Percentiles rank a stretch among this genome's conserved stretches.
Evolutionary conservation across 1,140 invertebrate species (phyloP).

Genomic region (Bilobella aurantiaca): DNA sequence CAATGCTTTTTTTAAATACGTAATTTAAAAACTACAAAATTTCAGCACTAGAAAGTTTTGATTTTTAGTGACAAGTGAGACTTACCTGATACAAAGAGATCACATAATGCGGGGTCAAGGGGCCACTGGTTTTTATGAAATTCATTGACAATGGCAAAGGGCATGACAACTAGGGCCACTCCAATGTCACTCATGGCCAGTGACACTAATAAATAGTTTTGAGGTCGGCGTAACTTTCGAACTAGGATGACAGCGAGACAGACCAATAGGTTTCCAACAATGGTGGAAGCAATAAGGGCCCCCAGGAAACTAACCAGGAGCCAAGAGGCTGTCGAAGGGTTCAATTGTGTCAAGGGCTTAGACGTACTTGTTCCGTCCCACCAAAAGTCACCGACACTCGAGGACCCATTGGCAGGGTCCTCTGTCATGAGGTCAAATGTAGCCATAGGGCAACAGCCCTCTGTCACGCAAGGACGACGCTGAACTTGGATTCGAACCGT

Average conservation of each 20-base stretch:
- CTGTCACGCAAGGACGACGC: no score
- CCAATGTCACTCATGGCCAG: slow-evolving; percentile 64
- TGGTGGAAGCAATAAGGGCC: slow-evolving; percentile 64
- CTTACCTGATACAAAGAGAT: slow-evolving; percentile 34
- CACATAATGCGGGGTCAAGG: slow-evolving; percentile 28
- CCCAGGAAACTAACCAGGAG: slow-evolving; percentile 55
- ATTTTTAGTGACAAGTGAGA: background rate
- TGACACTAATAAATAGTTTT: slow-evolving; percentile 77
- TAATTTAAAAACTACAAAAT: no score
- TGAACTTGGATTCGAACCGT: background rate
- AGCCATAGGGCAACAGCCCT: background rate
- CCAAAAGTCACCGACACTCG: background rate
- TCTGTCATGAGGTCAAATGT: background rate
- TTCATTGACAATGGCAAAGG: slow-evolving; percentile 50
- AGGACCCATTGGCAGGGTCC: slow-evolving; percentile 1
- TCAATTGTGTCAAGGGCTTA: no score
- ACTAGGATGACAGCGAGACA: slow-evolving; percentile 70
- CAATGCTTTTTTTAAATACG: background rate
- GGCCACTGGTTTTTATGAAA: slow-evolving; percentile 31
- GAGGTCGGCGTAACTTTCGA: slow-evolving; percentile 52
- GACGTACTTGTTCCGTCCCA: background rate
- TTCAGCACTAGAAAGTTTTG: background rate
- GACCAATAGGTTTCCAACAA: slow-evolving; percentile 71
- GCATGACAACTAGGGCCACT: slow-evolving; percentile 47
- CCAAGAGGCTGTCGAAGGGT: background rate